Evolutionary conservation across 2,888 invertebrate genomes (phyloP), one percentile per base, ranked within the genome.

Genomic region (Abrostola triplasia): DNA sequence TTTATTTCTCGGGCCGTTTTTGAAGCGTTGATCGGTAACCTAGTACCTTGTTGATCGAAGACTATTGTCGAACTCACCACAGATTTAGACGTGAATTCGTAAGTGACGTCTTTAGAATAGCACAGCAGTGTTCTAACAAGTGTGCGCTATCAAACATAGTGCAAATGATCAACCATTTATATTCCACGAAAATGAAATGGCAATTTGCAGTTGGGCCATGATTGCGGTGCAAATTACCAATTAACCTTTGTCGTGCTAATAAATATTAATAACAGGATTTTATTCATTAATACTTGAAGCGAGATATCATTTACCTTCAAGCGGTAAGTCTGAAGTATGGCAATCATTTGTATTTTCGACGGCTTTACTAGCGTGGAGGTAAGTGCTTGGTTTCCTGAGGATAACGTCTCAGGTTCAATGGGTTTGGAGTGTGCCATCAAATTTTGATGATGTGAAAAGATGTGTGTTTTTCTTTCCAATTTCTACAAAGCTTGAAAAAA

Each of bases 211-310:
- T 59, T 65, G 59, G 52, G 61, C 62, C 54, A 55, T 53, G 52
- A 70, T 57, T 59, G 64, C 59, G 56, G 73, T 79, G 77, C 70
- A 71, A 76, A 77, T 77, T 72, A 77, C 67, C 78, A 77, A 77
- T 76, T 78, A 79, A 78, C 77, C 77, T 78, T 79, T 78, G 76
- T 77, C 68, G 68, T 67, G 64, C 63, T 73, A 71, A 76, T 76
- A 76, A 76, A 76, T 79, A 73, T 76, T 73, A 75, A 74, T 77
- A 63, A 56, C 68, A 69, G 76, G 70, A 67, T 68, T 76, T 70
- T 73, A 73, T 71, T 68, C 70, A 73, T 73, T 73, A 76, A 70
- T 78, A 71, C 60, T 40, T 70, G 67, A 62, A 58, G 54, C 38
- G 44, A 58, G 67, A 62, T 75, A 73, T 71, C 70, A 75, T 77